Evolutionary conservation across 2,797 vertebrate species (phyloP).

Genomic region (Trachurus trachurus): DNA sequence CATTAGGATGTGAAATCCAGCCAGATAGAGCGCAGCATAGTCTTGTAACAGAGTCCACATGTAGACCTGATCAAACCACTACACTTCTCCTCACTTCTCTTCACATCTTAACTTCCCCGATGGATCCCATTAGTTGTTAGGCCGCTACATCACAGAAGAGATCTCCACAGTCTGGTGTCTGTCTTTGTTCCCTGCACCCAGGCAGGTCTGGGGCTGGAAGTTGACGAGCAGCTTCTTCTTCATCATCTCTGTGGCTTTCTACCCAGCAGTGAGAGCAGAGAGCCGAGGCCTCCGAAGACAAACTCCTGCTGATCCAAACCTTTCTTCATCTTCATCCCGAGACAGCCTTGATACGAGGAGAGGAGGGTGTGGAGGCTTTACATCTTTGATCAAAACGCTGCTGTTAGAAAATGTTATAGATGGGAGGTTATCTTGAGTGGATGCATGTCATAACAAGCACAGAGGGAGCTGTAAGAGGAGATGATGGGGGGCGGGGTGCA

Average conservation of each 20-base stretch:
- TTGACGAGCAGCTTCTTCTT: neutral
- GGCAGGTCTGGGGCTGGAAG: constrained; percentile 6
- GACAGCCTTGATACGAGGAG: constrained; percentile 10
- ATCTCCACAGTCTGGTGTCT: constrained; percentile 11
- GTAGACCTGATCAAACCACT: constrained; percentile 36
- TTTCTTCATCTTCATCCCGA: constrained; percentile 48
- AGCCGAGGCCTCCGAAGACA: neutral
- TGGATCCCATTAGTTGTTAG: constrained; percentile 26
- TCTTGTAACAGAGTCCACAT: constrained; percentile 44
- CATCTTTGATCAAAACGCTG: constrained; percentile 53
- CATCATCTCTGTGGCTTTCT: constrained; percentile 9
- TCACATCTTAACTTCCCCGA: constrained; percentile 30
- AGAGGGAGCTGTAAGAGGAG: constrained; percentile 1
- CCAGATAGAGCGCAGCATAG: constrained; percentile 18
- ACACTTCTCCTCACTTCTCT: neutral
- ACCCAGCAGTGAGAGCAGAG: neutral
- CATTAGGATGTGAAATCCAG: constrained; percentile 27
- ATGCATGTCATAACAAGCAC: constrained; percentile 13
- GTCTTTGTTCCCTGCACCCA: constrained; percentile 28
- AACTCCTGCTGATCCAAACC: constrained; percentile 51
- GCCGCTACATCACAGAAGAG: constrained; percentile 30
- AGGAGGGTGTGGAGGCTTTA: neutral
- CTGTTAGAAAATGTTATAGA: constrained; percentile 29
- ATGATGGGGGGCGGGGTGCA: constrained; percentile 4
- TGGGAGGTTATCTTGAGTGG: constrained; percentile 20